Evolutionary conservation across 2,113 vertebrate species (phyloP).

Genomic region (Ophthalmolycus amberensis): DNA sequence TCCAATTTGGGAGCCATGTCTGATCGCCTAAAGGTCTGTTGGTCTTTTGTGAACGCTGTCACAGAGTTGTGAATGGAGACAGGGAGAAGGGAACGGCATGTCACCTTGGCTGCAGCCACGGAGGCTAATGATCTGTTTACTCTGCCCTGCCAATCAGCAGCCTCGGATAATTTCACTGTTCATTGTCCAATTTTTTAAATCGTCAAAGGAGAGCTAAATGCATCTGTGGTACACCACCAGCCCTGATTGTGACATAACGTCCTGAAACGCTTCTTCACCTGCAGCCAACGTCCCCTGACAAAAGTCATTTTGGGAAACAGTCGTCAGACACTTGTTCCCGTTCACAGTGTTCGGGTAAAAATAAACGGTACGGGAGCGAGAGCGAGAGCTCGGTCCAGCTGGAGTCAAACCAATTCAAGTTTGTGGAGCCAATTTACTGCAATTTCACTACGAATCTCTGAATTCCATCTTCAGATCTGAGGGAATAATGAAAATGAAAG

Average conservation of each 20-base stretch:
- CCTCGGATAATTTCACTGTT: constrained; percentile 40
- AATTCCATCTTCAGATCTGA: not conserved
- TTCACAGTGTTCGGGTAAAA: constrained; percentile 59
- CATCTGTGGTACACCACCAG: constrained; percentile 13
- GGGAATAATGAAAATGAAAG: not conserved
- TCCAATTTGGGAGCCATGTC: constrained; percentile 65
- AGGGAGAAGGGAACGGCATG: constrained; percentile 64
- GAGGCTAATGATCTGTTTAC: constrained; percentile 66
- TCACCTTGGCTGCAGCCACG: constrained; percentile 51
- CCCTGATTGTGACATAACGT: constrained; percentile 3
- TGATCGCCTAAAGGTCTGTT: constrained; percentile 52
- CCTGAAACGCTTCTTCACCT: not conserved
- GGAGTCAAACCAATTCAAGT: constrained; percentile 45
- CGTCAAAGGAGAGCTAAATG: constrained; percentile 20
- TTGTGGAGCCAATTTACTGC: constrained; percentile 39
- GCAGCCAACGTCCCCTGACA: not conserved
- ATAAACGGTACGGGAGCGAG: constrained; percentile 62
- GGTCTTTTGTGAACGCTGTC: constrained; percentile 58
- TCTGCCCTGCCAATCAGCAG: constrained; percentile 63
- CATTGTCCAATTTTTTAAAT: constrained; percentile 67
- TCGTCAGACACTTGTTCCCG: constrained; percentile 13
- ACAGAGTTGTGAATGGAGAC: constrained; percentile 65
- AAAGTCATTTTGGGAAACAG: constrained; percentile 5
- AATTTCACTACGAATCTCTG: not conserved
- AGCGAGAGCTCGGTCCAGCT: constrained; percentile 54